Percentiles rank a stretch among this genome's conserved stretches.
phyloP scores from a whole-genome alignment of 1,140 invertebrate genomes.

The Popillia japonica region DNA sequence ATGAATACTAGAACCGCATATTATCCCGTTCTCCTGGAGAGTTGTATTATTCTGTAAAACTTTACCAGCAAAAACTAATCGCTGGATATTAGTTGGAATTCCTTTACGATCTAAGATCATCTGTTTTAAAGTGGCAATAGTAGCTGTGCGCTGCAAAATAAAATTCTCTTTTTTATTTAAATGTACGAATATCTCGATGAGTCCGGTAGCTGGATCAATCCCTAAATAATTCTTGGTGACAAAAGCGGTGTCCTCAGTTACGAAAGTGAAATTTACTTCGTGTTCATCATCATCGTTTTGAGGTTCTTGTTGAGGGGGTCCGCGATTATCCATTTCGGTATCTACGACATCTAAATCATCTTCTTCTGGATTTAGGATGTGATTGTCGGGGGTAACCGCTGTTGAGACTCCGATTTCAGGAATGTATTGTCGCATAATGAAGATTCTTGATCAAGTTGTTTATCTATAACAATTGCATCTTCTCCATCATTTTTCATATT shows the following conservation, averaged over 20 bases:
- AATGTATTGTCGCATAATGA: background rate
- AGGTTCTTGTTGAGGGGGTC: background rate
- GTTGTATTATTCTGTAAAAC: constrained; percentile 16
- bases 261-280: background rate
- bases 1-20: constrained; percentile 9
- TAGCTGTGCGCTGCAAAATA: constrained; percentile 11
- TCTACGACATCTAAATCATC: background rate
- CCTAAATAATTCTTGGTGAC: constrained; percentile 22
- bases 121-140: background rate
- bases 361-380: background rate
- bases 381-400: background rate
- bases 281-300: background rate
- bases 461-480: too few relatives aligned
- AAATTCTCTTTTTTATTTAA: constrained; percentile 20
- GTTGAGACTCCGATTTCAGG: constrained; percentile 5
- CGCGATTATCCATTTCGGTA: background rate
- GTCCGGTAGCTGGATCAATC: background rate
- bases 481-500: too few relatives aligned
- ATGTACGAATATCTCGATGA: constrained; percentile 21
- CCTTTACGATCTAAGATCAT: constrained; percentile 4
- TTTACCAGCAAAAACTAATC: constrained; percentile 15
- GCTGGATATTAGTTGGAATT: background rate
- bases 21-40: background rate
- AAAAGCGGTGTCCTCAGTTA: constrained; percentile 10
- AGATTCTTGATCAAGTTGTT: background rate